These are phyloP conservation scores for Limanda limanda DNA, from an alignment of 2,113 vertebrate species.

Conservation along the genomic window DNA sequence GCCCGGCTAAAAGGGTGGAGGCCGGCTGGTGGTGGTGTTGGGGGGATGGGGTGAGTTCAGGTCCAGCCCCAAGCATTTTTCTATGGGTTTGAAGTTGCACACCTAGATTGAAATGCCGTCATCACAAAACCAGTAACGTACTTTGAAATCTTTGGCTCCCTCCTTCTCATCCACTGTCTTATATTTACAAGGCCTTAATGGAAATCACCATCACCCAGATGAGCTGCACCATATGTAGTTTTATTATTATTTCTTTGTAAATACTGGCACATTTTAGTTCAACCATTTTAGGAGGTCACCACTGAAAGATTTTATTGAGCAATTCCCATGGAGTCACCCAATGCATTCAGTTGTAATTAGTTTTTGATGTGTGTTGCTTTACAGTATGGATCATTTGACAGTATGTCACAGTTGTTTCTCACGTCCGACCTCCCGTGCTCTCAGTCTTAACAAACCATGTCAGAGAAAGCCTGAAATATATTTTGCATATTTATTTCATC, in stretches of 20 bases:
- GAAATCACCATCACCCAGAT: slow-evolving; percentile 11
- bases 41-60: background rate
- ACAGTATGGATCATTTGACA: background rate
- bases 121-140: slow-evolving; percentile 50
- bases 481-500: background rate
- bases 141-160: slow-evolving; percentile 23
- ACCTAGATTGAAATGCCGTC: slow-evolving; percentile 53
- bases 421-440: background rate
- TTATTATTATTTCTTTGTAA: background rate
- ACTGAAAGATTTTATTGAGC: background rate
- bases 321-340: background rate
- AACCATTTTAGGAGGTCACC: background rate
- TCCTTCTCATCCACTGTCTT: background rate
- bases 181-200: slow-evolving; percentile 30
- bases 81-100: slow-evolving; percentile 72
- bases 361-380: background rate
- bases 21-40: background rate
- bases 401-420: background rate
- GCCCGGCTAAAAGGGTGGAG: slow-evolving; percentile 27
- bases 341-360: background rate
- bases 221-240: background rate
- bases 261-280: background rate
- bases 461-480: background rate
- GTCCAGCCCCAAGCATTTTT: slow-evolving; percentile 59
- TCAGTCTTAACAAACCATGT: background rate